phyloP scores from a whole-genome alignment of 2,113 vertebrate genomes.

The Ophthalmolycus amberensis region DNA sequence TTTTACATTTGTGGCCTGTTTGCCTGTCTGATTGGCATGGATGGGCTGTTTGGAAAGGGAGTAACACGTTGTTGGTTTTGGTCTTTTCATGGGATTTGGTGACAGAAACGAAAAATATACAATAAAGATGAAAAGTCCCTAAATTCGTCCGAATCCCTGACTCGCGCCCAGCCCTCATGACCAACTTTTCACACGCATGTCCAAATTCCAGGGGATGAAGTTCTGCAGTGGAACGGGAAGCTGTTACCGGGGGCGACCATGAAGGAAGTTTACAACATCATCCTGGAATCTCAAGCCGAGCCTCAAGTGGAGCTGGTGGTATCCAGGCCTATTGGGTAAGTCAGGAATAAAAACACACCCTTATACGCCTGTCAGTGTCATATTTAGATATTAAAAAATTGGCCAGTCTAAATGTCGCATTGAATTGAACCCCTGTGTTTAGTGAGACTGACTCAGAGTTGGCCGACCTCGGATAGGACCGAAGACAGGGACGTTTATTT shows the following conservation, averaged over 20 bases:
- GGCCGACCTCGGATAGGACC: conserved; percentile 27
- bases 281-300: conserved; percentile 98
- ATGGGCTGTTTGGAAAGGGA: neutral
- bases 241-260: conserved; percentile 96
- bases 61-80: neutral
- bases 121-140: neutral
- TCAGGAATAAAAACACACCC: conserved; percentile 40
- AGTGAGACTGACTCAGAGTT: conserved; percentile 32
- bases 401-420: neutral
- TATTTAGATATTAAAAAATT: neutral
- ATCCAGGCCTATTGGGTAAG: conserved; percentile 99
- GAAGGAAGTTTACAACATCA: conserved; percentile 99
- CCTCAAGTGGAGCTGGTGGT: conserved; percentile 99
- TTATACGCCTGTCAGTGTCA: rapidly evolving
- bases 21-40: neutral
- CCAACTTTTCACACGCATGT: neutral
- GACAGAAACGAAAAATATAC: neutral
- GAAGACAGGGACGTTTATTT: conserved; percentile 31
- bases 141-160: neutral
- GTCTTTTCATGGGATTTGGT: neutral
- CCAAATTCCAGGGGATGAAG: conserved; percentile 92
- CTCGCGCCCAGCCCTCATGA: neutral
- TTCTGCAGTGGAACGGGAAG: conserved; percentile 99
- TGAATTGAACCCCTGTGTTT: conserved; percentile 23
- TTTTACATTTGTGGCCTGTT: neutral